phyloP scores from a whole-genome alignment of 2,797 vertebrate species.

The Tauraco hartlaubi region DNA sequence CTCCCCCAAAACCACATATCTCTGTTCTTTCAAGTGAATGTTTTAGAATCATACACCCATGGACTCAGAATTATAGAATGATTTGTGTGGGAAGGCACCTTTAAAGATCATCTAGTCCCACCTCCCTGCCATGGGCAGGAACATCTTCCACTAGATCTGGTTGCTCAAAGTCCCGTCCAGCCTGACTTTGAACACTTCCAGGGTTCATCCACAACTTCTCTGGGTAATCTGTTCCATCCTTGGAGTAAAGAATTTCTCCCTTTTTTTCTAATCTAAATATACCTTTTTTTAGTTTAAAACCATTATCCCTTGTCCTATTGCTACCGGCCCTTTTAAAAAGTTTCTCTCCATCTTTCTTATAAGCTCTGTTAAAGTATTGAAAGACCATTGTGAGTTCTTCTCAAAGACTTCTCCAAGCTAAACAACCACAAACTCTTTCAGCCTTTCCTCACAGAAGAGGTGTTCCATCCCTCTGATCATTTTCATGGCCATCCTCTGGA shows the following conservation, averaged over 20 bases:
- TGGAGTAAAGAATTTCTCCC: background rate
- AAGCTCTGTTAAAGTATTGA: background rate
- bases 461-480: background rate
- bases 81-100: background rate
- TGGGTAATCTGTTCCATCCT: background rate
- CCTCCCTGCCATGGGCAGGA: accelerated
- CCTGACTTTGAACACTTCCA: background rate
- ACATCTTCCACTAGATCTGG: background rate
- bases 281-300: background rate
- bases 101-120: background rate
- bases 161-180: background rate
- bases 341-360: background rate
- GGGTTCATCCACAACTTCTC: background rate
- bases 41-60: background rate
- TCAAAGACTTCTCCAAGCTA: background rate
- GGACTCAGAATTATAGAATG: background rate
- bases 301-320: background rate
- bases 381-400: background rate
- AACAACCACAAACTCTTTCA: background rate
- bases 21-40: background rate
- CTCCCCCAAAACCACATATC: background rate
- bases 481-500: background rate
- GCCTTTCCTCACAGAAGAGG: background rate
- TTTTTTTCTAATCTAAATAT: background rate
- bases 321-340: background rate